Percentiles rank a stretch among this genome's conserved stretches.
These are phyloP conservation scores for Poecile montanus DNA, from an alignment of 2,797 vertebrate species.

Conservation along the genomic window DNA sequence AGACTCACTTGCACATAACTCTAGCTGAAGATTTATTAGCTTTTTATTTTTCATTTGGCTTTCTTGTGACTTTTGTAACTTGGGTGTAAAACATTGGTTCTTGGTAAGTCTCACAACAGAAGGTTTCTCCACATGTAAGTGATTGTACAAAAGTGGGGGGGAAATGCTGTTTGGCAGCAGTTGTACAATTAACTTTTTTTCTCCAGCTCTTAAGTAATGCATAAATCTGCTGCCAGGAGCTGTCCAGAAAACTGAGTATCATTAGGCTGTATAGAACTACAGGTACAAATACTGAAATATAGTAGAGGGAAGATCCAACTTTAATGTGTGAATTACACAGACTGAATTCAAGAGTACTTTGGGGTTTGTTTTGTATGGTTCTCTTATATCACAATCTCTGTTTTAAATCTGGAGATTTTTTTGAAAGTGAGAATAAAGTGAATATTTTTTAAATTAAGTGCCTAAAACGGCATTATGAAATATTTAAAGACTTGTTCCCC, in stretches of 20 bases:
- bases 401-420: background rate
- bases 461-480: background rate
- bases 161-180: background rate
- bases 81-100: background rate
- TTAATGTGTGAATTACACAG: background rate
- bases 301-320: background rate
- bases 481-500: background rate
- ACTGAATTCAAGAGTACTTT: background rate
- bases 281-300: background rate
- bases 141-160: fast-evolving
- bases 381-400: background rate
- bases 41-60: background rate
- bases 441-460: background rate
- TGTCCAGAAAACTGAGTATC: background rate
- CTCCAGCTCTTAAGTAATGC: no score
- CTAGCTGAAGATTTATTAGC: background rate
- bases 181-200: background rate
- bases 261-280: background rate
- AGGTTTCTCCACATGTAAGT: background rate
- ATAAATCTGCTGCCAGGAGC: background rate
- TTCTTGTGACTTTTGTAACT: background rate
- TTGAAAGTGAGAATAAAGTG: background rate
- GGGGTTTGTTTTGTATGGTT: background rate
- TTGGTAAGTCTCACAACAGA: background rate
- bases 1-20: background rate